Evolutionary conservation across 2,797 vertebrate species (phyloP).

Genomic region (Enteromius thamalakanensis): DNA sequence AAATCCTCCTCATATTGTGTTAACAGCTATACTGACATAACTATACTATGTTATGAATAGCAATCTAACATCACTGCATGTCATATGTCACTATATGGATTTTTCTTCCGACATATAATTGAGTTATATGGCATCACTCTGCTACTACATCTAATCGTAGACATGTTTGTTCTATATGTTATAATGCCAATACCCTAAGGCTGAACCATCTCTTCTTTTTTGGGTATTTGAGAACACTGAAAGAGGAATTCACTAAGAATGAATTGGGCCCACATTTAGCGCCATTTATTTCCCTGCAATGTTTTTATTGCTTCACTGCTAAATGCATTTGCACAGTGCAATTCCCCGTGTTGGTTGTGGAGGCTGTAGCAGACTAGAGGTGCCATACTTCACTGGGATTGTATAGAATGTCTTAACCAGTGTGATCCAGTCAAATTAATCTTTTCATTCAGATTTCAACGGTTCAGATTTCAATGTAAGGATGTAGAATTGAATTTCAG

Average conservation of each 20-base stretch:
- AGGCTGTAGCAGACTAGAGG: not conserved
- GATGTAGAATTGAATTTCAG: not conserved
- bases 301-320: not conserved
- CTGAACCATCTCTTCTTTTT: conserved; percentile 1
- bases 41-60: conserved; percentile 29
- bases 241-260: not conserved
- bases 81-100: conserved; percentile 39
- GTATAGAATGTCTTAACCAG: not conserved
- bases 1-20: conserved; percentile 11
- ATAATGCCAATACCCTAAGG: conserved; percentile 2
- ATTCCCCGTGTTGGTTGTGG: not conserved
- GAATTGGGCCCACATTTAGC: conserved; percentile 8
- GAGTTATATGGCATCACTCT: conserved; percentile 19
- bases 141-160: conserved; percentile 12
- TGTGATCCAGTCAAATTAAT: not conserved
- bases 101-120: conserved; percentile 12
- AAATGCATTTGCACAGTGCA: conserved; percentile 14
- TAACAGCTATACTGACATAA: conserved; percentile 28
- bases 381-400: conserved; percentile 8
- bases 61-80: conserved; percentile 23
- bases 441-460: not conserved
- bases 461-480: not conserved
- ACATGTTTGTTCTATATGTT: conserved; percentile 12
- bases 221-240: not conserved
- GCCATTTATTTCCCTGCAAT: not conserved